These are phyloP conservation scores for Thereva nobilitata DNA, from an alignment of 2,888 invertebrate genomes.

Conservation along the genomic window DNA sequence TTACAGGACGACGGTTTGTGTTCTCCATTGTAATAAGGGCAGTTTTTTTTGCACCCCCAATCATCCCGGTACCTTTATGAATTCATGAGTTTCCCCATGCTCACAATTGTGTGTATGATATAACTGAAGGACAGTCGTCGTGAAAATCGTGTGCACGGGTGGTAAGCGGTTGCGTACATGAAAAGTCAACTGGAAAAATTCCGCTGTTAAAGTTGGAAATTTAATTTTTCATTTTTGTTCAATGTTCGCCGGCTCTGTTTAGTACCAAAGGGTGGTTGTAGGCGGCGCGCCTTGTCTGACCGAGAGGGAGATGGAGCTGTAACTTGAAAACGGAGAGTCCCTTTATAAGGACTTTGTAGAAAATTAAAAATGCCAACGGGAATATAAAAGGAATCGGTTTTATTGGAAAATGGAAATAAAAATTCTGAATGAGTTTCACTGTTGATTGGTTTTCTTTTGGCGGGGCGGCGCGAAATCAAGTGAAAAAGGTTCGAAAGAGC, in stretches of 20 bases:
- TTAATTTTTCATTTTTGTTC: slow-evolving; percentile 30
- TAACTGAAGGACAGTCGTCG: not conserved
- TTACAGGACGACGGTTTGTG: slow-evolving; percentile 18
- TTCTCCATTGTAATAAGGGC: slow-evolving; percentile 2
- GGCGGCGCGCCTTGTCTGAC: not conserved
- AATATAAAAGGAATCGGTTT: slow-evolving; percentile 30
- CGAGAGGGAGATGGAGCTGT: slow-evolving; percentile 6
- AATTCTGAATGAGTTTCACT: slow-evolving; percentile 25
- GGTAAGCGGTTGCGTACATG: slow-evolving; percentile 17
- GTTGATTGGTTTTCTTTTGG: slow-evolving; percentile 19
- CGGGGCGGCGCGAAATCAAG: slow-evolving; percentile 16
- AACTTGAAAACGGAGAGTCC: slow-evolving; percentile 9
- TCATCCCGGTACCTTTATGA: not conserved
- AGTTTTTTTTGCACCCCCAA: slow-evolving; percentile 5
- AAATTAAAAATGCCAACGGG: slow-evolving; percentile 34
- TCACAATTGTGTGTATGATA: not conserved
- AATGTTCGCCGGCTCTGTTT: slow-evolving; percentile 21
- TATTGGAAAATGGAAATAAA: slow-evolving; percentile 18
- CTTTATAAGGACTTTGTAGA: slow-evolving; percentile 21
- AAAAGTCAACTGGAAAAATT: slow-evolving; percentile 29
- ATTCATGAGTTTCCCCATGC: not conserved
- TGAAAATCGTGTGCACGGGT: not conserved
- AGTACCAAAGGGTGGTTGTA: not conserved
- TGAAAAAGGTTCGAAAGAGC: slow-evolving; percentile 16
- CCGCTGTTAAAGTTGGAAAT: slow-evolving; percentile 31